Evolutionary conservation across 2,797 vertebrate genomes (phyloP).

Genomic region (Percopsis omiscomaycus): DNA sequence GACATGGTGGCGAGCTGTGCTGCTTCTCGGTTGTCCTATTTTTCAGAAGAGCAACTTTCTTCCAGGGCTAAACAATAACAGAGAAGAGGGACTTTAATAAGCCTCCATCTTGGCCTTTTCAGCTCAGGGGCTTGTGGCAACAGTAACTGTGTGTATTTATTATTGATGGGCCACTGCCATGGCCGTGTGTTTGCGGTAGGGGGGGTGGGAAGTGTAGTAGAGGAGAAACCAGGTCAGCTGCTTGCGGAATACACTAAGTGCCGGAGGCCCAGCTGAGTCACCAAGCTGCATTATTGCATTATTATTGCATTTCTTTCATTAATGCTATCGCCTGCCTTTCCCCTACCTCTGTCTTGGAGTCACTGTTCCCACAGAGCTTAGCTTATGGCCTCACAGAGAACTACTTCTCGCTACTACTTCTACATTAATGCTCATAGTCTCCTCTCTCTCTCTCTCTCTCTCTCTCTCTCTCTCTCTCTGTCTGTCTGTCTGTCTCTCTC

Average conservation of each 20-base stretch:
- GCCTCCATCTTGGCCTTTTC: constrained; percentile 57
- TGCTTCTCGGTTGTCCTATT: constrained; percentile 64
- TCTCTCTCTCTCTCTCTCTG: constrained; percentile 21
- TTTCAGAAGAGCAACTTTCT: constrained; percentile 70
- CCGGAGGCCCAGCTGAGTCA: constrained; percentile 73
- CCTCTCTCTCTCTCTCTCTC: constrained; percentile 11
- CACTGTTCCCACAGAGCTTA: constrained; percentile 65
- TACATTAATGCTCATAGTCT: constrained; percentile 30
- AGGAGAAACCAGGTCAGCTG: constrained; percentile 77
- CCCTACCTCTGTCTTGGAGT: constrained; percentile 62
- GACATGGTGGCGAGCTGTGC: constrained; percentile 42
- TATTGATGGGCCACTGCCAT: constrained; percentile 73
- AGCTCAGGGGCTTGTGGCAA: constrained; percentile 69
- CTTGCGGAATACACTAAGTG: constrained; percentile 58
- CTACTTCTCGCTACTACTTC: constrained; percentile 47
- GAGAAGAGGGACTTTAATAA: constrained; percentile 71
- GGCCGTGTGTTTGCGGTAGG: constrained; percentile 67
- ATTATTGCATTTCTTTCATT: constrained; percentile 80
- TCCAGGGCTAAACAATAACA: constrained; percentile 73
- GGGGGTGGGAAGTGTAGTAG: constrained; percentile 50
- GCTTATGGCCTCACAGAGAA: constrained; percentile 58
- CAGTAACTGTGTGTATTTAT: constrained; percentile 71
- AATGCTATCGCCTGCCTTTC: constrained; percentile 69
- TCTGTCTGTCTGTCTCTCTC: neutral
- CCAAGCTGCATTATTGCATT: constrained; percentile 76